These are phyloP conservation scores for Neodiprion lecontei DNA, from an alignment of 1,140 invertebrate species.

Conservation along the genomic window DNA sequence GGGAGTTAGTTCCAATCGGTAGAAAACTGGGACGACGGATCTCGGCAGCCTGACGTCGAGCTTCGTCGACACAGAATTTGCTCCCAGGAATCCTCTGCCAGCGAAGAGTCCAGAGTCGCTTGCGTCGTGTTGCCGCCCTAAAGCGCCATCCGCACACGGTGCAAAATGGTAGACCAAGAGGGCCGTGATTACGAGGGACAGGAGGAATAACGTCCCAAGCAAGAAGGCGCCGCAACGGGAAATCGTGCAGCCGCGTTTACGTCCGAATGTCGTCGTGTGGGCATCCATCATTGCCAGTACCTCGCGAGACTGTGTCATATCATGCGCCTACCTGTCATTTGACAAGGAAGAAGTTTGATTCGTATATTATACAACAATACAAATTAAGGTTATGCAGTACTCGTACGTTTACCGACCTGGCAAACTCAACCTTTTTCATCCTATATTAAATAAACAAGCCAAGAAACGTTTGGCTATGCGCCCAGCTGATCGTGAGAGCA, in stretches of 20 bases:
- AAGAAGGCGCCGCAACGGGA: slow-evolving; percentile 59
- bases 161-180: slow-evolving; percentile 75
- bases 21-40: slow-evolving; percentile 70
- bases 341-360: background rate
- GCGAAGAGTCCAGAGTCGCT: slow-evolving; percentile 45
- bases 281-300: slow-evolving; percentile 56
- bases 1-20: slow-evolving; percentile 74
- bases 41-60: slow-evolving; percentile 72
- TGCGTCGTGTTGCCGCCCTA: slow-evolving; percentile 36
- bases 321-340: slow-evolving; percentile 34
- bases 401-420: too few species aligned
- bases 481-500: too few species aligned
- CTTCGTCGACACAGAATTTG: slow-evolving; percentile 48
- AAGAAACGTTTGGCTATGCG: too few species aligned
- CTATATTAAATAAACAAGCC: too few species aligned
- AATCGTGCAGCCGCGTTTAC: slow-evolving; percentile 56
- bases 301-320: slow-evolving; percentile 55
- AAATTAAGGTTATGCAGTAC: too few species aligned
- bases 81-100: slow-evolving; percentile 55
- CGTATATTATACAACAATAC: too few species aligned
- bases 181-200: slow-evolving; percentile 67
- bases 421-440: too few species aligned
- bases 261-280: slow-evolving; percentile 54
- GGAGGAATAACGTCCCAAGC: slow-evolving; percentile 60
- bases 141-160: slow-evolving; percentile 62